Percentiles rank a stretch among this genome's conserved stretches.
Evolutionary conservation across 2,797 vertebrate species (phyloP).

Genomic region (Peromyscus nudipes): DNA sequence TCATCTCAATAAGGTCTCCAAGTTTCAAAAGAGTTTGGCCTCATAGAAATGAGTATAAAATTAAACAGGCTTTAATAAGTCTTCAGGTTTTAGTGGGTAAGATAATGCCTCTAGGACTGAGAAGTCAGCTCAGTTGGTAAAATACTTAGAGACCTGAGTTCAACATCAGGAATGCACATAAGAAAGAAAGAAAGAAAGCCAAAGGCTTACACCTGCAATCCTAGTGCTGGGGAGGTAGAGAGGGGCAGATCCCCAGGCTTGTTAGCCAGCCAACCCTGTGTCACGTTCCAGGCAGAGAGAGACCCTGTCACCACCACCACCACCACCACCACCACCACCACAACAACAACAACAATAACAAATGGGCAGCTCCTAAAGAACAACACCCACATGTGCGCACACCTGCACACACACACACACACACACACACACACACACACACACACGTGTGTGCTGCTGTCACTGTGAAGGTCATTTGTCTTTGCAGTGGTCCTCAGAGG

Average conservation of each 20-base stretch:
- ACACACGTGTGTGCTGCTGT: neutral
- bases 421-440: neutral
- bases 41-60: constrained; percentile 21
- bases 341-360: neutral
- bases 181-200: neutral
- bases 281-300: neutral
- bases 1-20: neutral
- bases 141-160: neutral
- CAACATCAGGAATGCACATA: neutral
- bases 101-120: neutral
- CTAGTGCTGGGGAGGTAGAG: neutral
- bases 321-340: too few species aligned
- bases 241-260: neutral
- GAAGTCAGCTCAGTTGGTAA: neutral
- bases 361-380: neutral
- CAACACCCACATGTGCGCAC: neutral
- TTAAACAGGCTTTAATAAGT: neutral
- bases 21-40: neutral
- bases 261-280: neutral
- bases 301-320: neutral
- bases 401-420: neutral
- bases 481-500: neutral
- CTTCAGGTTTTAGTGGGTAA: neutral
- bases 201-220: neutral
- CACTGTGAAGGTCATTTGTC: neutral